Conservation (phyloP, 2,797 vertebrate species). For the Liasis olivaceus region DNA sequence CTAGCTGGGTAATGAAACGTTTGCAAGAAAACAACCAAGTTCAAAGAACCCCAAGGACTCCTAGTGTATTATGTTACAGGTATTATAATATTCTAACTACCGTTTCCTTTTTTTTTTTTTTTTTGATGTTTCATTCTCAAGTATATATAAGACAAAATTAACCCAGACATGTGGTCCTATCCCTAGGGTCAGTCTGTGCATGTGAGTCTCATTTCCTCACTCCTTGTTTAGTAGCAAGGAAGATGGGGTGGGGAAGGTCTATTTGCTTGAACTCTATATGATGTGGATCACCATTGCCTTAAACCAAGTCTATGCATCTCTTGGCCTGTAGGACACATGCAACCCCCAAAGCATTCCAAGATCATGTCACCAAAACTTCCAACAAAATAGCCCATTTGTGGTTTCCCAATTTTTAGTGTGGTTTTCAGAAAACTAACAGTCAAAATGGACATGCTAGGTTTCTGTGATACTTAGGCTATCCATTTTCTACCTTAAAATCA, state of each 20-base stretch:
- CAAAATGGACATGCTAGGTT: background rate
- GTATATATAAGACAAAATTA: background rate
- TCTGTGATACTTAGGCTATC: background rate
- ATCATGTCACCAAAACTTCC: background rate
- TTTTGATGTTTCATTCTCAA: background rate
- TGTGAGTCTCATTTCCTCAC: background rate
- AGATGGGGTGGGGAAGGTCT: background rate
- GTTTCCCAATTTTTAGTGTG: background rate
- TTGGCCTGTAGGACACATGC: background rate
- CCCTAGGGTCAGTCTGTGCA: background rate
- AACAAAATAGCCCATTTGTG: background rate
- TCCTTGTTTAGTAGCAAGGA: background rate
- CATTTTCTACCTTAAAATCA: background rate
- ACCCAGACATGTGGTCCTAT: background rate
- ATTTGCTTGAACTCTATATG: background rate
- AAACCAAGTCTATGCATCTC: background rate
- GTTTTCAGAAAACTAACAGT: background rate
- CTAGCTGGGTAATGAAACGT: too few relatives aligned
- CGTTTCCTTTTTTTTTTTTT: background rate
- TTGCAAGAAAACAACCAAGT: too few relatives aligned
- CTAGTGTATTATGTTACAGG: background rate
- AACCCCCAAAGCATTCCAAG: background rate
- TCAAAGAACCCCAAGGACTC: too few relatives aligned
- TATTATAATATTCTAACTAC: background rate
- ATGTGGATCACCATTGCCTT: background rate